Conservation (phyloP, 92 coral and sea anemone genomes). For the Muricea muricata region DNA sequence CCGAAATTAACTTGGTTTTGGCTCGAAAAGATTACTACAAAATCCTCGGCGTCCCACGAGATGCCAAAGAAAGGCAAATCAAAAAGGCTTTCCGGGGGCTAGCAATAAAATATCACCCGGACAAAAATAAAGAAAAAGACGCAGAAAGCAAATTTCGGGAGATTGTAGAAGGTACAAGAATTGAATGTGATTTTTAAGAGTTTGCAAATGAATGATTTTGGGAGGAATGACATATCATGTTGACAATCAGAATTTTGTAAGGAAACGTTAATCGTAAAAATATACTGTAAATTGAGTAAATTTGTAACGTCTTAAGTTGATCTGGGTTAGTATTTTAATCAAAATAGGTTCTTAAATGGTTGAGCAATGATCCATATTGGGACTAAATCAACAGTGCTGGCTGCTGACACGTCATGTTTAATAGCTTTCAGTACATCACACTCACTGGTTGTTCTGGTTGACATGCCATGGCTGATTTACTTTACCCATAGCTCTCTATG, state of each 20-base stretch:
- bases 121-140: slow-evolving; percentile 88
- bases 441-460: too few species aligned
- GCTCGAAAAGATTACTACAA: slow-evolving; percentile 93
- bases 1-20: slow-evolving; percentile 76
- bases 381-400: neutral
- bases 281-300: too few species aligned
- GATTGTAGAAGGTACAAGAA: slow-evolving; percentile 84
- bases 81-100: slow-evolving; percentile 94
- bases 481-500: too few species aligned
- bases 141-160: slow-evolving; percentile 95
- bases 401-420: slow-evolving; percentile 10
- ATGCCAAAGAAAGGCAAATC: slow-evolving; percentile 89
- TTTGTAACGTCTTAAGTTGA: too few species aligned
- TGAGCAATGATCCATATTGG: neutral
- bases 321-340: too few species aligned
- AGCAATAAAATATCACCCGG: slow-evolving; percentile 97
- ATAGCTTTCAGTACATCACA: too few species aligned
- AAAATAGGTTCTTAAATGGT: neutral
- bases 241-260: too few species aligned
- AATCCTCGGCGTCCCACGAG: slow-evolving; percentile 88
- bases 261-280: too few species aligned
- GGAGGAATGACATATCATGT: neutral
- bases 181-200: too few species aligned
- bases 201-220: neutral
- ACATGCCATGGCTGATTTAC: too few species aligned